Conservation (phyloP, 1,140 invertebrate genomes). For the Agrilus planipennis region DNA sequence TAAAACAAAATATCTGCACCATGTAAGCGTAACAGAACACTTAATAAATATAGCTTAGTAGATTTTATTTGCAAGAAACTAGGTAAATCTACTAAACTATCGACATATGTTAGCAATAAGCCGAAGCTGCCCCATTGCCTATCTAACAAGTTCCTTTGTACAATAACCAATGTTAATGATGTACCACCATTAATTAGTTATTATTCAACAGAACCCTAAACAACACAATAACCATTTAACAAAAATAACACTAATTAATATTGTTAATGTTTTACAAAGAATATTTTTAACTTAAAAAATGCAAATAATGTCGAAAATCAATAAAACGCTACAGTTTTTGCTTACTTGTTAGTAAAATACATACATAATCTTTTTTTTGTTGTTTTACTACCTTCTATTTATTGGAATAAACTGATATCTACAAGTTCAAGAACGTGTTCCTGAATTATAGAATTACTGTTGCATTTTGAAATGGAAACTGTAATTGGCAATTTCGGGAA, state of each 20-base stretch:
- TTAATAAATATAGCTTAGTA: constrained; percentile 6
- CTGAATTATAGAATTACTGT: constrained; percentile 12
- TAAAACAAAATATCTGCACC: too few relatives aligned
- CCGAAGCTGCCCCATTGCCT: constrained; percentile 32
- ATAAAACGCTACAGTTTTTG: constrained; percentile 1
- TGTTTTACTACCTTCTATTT: constrained; percentile 1
- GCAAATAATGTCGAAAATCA: constrained; percentile 7
- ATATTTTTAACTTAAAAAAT: neutral
- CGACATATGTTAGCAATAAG: constrained; percentile 13
- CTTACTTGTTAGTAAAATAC: constrained; percentile 4
- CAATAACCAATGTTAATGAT: constrained; percentile 12
- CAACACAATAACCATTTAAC: constrained; percentile 1
- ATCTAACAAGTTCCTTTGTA: constrained; percentile 15
- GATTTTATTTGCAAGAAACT: constrained; percentile 1
- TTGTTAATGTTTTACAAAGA: constrained; percentile 1
- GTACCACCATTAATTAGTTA: neutral
- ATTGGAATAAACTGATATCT: constrained; percentile 10
- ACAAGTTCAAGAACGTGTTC: constrained; percentile 25
- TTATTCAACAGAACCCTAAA: constrained; percentile 11
- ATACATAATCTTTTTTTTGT: constrained; percentile 5
- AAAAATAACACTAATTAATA: neutral
- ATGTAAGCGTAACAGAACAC: too few relatives aligned
- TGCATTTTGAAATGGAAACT: constrained; percentile 16
- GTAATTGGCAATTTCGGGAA: constrained; percentile 17
- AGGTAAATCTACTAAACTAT: constrained; percentile 6